These are phyloP conservation scores for Venustoraphidia nigricollis DNA, from an alignment of 2,888 invertebrate species.

Conservation along the genomic window DNA sequence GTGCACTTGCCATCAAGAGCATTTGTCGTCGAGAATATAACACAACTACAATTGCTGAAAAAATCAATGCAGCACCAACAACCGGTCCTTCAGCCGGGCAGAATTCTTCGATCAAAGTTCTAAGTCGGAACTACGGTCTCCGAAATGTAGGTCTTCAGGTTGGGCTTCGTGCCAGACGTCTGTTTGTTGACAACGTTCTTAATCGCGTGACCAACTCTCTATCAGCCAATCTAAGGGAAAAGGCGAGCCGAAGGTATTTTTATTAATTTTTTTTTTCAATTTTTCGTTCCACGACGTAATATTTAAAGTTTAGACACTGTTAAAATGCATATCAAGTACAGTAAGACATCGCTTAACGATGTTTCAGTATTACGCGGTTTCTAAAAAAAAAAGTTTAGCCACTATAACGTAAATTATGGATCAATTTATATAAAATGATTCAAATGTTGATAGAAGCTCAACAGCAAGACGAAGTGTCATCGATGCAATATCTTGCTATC, in stretches of 20 bases:
- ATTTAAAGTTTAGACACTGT: background rate
- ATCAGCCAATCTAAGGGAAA: constrained; percentile 43
- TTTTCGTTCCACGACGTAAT: background rate
- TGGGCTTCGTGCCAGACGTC: constrained; percentile 44
- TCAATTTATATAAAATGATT: no score
- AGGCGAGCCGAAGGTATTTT: constrained; percentile 38
- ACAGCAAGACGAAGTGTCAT: no score
- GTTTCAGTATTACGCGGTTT: no score
- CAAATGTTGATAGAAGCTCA: no score
- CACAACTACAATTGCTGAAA: constrained; percentile 29
- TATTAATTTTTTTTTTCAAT: background rate
- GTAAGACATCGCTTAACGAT: no score
- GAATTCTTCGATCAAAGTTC: constrained; percentile 12
- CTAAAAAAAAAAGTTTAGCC: no score
- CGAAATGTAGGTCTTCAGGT: constrained; percentile 33
- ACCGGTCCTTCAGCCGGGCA: constrained; percentile 14
- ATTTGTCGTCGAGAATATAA: constrained; percentile 34
- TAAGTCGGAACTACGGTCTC: constrained; percentile 21
- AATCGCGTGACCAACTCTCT: constrained; percentile 50
- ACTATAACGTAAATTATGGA: no score
- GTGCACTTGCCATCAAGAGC: constrained; percentile 36
- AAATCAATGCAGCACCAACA: constrained; percentile 19
- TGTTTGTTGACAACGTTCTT: constrained; percentile 53
- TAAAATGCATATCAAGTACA: background rate
- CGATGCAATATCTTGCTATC: no score